A percentile compares a stretch with the other conserved stretches of the same genome.
phyloP scores from a whole-genome alignment of 2,888 invertebrate species.

The Temnothorax rugatulus region DNA sequence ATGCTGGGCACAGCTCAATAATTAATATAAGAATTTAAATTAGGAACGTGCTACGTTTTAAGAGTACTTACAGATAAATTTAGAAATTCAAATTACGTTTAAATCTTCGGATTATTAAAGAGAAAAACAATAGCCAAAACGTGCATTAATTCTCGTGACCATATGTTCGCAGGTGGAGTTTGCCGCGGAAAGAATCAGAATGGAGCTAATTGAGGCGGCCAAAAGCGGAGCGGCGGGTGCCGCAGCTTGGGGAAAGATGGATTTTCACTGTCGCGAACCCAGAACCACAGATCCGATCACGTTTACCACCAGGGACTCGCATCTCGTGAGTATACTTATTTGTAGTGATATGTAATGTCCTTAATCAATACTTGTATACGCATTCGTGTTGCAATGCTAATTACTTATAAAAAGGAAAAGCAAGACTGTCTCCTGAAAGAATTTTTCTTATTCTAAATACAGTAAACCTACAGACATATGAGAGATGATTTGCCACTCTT shows the following conservation, averaged over 20 bases:
- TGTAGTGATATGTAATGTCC: slow-evolving; percentile 2
- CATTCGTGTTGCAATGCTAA: not conserved
- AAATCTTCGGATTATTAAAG: not conserved
- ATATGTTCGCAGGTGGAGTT: slow-evolving; percentile 93
- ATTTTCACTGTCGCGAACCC: slow-evolving; percentile 95
- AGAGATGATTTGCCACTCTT: not conserved
- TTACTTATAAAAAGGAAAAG: not conserved
- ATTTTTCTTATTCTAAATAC: not conserved
- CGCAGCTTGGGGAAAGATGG: slow-evolving; percentile 90
- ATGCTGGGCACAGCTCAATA: not conserved
- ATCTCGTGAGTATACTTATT: slow-evolving; percentile 90
- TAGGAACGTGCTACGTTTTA: not conserved
- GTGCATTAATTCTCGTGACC: not conserved
- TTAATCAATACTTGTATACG: not conserved
- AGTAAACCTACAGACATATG: not conserved
- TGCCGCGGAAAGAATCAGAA: slow-evolving; percentile 94
- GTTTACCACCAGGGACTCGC: slow-evolving; percentile 96
- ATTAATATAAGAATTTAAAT: slow-evolving; percentile 9
- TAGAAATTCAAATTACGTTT: not conserved
- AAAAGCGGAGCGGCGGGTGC: slow-evolving; percentile 91
- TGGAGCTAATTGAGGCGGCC: slow-evolving; percentile 96
- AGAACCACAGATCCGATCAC: slow-evolving; percentile 96
- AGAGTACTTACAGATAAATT: not conserved
- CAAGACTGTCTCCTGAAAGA: not conserved
- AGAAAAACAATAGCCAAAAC: not conserved